These are phyloP conservation scores for Apogon hyalosoma DNA, from an alignment of 2,797 vertebrate genomes.

Conservation along the genomic window DNA sequence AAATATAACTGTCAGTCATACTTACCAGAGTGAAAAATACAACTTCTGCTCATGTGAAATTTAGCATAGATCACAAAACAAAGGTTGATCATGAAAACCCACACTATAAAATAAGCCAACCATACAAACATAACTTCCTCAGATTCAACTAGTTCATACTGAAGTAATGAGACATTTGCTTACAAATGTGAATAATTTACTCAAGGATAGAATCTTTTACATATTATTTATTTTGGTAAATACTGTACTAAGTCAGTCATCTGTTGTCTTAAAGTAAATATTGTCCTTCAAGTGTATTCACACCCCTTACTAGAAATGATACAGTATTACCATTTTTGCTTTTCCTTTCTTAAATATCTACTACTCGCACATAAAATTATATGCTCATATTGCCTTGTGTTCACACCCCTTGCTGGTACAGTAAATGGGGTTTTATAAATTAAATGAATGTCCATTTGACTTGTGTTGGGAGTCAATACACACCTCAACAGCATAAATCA, in stretches of 20 bases:
- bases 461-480: slow-evolving; percentile 10
- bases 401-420: too few relatives aligned
- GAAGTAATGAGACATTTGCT: neutral
- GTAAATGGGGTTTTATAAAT: too few relatives aligned
- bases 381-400: too few relatives aligned
- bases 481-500: slow-evolving; percentile 92
- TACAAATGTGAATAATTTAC: neutral
- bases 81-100: neutral
- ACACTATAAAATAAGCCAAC: neutral
- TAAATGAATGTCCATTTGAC: too few relatives aligned
- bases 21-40: neutral
- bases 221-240: neutral
- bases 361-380: too few relatives aligned
- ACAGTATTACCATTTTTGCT: too few relatives aligned
- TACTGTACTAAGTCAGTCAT: too few relatives aligned
- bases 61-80: neutral
- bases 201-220: neutral
- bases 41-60: neutral
- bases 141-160: neutral
- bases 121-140: neutral
- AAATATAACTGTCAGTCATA: slow-evolving; percentile 10
- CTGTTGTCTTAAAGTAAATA: too few relatives aligned
- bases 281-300: too few relatives aligned
- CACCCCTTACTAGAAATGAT: too few relatives aligned
- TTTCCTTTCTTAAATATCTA: too few relatives aligned